Evolutionary conservation across 2,888 invertebrate species (phyloP), one percentile per base, ranked within the genome.

Genomic region (Bombylius major): DNA sequence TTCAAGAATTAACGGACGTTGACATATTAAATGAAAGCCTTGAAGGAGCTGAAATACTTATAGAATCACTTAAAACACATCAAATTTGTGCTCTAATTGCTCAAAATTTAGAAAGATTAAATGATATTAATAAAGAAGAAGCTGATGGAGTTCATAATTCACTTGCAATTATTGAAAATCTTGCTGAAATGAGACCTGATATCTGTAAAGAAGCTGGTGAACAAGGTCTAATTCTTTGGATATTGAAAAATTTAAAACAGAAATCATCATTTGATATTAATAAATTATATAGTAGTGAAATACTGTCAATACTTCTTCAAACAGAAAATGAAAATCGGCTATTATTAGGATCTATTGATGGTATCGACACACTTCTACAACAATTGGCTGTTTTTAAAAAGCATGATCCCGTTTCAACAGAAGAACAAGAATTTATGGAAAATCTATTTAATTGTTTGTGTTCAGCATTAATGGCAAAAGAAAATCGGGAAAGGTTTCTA

Each of bases 361-460:
- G 96, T 5, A 96, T 98, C 65, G 99, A 99, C 77, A 88, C 94
- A 44, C 75, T 99, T 50, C 77, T 99, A 11, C 96, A 97, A 73
- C 98, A 96, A 70, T 77, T 97, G 60, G 95, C 96, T 64, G 87
- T 89, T 66, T 97, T 94, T 76, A 97, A 97, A 74, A 79, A 94
- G 14, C 94, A 96, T 68, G 96, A 97, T 76, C 97, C 97, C 0
- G 78, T 79, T 54, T 85, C 86, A 55, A 83, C 86, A 4, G 98
- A 98, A 73, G 99, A 99, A 71, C 87, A 91, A 66, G 99, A 99
- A 75, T 87, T 93, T 67, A 98, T 99, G 98, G 98, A 99, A 75
- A 99, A 99, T 75, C 78, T 99, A 63, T 99, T 99, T 71, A 91
- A 98, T 73, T 85, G 89, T 56, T 76, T 99, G 59, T 99, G 99